Evolutionary conservation across 2,888 invertebrate species (phyloP).

Genomic region (Operophtera brumata): DNA sequence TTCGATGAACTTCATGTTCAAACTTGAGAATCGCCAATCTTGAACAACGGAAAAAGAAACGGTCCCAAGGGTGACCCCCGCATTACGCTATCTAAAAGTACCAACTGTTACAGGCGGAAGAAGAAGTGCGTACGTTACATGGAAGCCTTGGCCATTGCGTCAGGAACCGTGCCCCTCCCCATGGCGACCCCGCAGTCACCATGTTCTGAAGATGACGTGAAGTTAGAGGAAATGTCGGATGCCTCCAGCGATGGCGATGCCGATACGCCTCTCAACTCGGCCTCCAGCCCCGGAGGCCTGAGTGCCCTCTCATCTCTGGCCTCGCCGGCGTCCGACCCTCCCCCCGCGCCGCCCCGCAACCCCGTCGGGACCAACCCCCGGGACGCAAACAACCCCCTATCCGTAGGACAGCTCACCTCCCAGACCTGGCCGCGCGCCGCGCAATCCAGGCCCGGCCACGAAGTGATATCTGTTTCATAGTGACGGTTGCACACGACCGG

Average conservation of each 20-base stretch:
- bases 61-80: conserved; percentile 26
- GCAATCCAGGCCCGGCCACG: conserved; percentile 62
- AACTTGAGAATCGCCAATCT: neutral
- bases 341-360: conserved; percentile 80
- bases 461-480: conserved; percentile 78
- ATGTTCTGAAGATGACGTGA: conserved; percentile 87
- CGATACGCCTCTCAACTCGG: conserved; percentile 75
- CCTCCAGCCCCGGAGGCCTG: conserved; percentile 75
- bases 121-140: conserved; percentile 98
- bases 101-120: conserved; percentile 88
- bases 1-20: neutral
- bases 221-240: conserved; percentile 85
- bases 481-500: conserved; percentile 42
- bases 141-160: conserved; percentile 88
- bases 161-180: conserved; percentile 87
- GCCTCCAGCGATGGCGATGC: conserved; percentile 80
- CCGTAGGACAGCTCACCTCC: conserved; percentile 93
- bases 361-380: conserved; percentile 95
- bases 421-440: conserved; percentile 78
- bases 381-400: conserved; percentile 95
- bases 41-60: conserved; percentile 33
- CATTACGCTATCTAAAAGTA: conserved; percentile 10
- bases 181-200: conserved; percentile 90
- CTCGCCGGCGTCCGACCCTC: conserved; percentile 88
- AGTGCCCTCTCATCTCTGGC: conserved; percentile 82